Evolutionary conservation across 1,140 invertebrate genomes (phyloP), one percentile per base, ranked within the genome.

Genomic region (Lordiphosa collinella): DNA sequence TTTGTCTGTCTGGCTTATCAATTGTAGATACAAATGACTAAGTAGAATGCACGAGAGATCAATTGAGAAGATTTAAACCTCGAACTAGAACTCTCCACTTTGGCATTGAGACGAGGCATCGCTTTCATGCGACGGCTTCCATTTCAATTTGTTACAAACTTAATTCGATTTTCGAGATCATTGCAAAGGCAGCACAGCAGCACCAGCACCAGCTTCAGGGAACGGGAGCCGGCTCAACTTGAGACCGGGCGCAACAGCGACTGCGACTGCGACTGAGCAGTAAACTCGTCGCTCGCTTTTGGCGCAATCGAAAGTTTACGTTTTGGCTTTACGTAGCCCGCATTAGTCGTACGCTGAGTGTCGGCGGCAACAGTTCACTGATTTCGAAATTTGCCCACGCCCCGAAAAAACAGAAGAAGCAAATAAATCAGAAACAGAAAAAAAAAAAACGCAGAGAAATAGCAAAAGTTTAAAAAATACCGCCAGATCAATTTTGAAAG

Each of bases 221-320:
- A 48, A 4, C 46, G 32, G 32, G 13, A 43, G n/a, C 40, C 35
- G 38, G 60, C 34, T 31, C 51, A 34, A 31, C 58, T 54, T 18
- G 46, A 41, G 40, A 52, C 51, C 13, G 31, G 14, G 4, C 36
- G 36, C 10, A 7, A 46, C 5, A 22, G 14, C 10, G 32, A 18
- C 6, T 41, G 48, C 38, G 7, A 36, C 7, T n/a, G 29, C 9
- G 16, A 29, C 9, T 3, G 12, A 14, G 35, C 7, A 5, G 36
- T 25, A 7, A 6, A 25, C 37, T 44, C 48, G 47, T 25, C 58
- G 36, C 43, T 55, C 48, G 64, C 52, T 80, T 79, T 80, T 75
- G 76, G 71, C 76, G 76, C 76, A 80, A 82, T 82, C 76, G 76
- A 80, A 80, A 80, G 76, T 82, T 25, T 71, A 80, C 76, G 76